Evolutionary conservation across 2,797 vertebrate genomes (phyloP).

Genomic region (Eulemur mongoz): DNA sequence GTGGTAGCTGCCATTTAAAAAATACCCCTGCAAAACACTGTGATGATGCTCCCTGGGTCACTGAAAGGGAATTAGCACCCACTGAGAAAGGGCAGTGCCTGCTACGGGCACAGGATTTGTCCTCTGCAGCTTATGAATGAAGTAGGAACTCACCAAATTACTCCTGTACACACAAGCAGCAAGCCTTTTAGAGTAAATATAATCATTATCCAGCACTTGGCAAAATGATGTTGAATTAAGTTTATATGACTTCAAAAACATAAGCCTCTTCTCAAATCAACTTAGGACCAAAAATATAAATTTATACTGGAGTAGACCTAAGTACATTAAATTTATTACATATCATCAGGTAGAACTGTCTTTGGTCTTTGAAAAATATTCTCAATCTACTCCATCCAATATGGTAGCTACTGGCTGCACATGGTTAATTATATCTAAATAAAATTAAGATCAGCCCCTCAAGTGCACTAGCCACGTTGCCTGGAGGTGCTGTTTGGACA

Average conservation of each 20-base stretch:
- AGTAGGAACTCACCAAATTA: not conserved
- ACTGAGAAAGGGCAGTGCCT: not conserved
- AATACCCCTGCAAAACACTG: not conserved
- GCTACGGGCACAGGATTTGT: not conserved
- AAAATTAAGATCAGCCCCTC: not conserved
- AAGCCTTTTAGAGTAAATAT: not conserved
- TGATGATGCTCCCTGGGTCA: not conserved
- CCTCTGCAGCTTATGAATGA: not conserved
- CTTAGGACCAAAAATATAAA: not conserved
- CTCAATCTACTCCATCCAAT: not conserved
- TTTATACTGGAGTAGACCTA: not conserved
- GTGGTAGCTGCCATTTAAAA: not conserved
- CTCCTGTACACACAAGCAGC: not conserved
- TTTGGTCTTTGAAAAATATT: not conserved
- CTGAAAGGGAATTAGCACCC: not conserved
- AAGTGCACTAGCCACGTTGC: not conserved
- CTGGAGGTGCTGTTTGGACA: accelerated
- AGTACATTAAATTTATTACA: not conserved
- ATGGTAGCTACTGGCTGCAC: not conserved
- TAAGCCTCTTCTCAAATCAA: conserved; percentile 17
- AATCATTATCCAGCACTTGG: not conserved
- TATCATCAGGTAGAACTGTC: not conserved
- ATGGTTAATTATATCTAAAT: not conserved
- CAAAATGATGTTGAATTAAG: not conserved
- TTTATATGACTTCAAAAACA: not conserved